Evolutionary conservation across 2,888 invertebrate species (phyloP).

Genomic region (Sepioteuthis lessoniana): DNA sequence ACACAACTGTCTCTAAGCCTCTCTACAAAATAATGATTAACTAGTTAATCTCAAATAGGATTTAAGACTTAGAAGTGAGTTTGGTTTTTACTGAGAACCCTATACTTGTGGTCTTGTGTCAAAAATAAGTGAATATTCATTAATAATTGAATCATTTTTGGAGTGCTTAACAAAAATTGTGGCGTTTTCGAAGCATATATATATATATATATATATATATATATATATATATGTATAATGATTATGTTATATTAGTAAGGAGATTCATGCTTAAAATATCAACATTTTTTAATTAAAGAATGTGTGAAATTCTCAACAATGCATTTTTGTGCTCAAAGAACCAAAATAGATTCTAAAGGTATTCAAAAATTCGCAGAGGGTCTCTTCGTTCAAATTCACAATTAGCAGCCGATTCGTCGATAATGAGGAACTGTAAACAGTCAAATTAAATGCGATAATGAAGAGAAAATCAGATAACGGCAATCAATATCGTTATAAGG

Average conservation of each 20-base stretch:
- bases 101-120: no score
- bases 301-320: not conserved
- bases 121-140: no score
- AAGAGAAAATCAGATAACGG: not conserved
- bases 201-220: constrained; percentile 2
- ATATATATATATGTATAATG: not conserved
- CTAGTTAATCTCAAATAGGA: no score
- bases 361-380: not conserved
- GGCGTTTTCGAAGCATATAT: not conserved
- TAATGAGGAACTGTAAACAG: not conserved
- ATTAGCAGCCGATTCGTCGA: not conserved
- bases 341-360: not conserved
- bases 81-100: no score
- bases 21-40: no score
- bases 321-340: not conserved
- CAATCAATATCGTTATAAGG: not conserved
- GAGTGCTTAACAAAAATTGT: no score
- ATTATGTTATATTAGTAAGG: not conserved
- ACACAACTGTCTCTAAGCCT: no score
- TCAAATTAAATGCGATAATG: constrained; percentile 9
- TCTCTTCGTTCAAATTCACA: not conserved
- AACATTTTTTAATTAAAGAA: not conserved
- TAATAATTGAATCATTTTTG: no score
- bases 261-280: not conserved
- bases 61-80: no score